These are phyloP conservation scores for Gnatocerus cornutus DNA, from an alignment of 2,888 invertebrate species.

Conservation along the genomic window DNA sequence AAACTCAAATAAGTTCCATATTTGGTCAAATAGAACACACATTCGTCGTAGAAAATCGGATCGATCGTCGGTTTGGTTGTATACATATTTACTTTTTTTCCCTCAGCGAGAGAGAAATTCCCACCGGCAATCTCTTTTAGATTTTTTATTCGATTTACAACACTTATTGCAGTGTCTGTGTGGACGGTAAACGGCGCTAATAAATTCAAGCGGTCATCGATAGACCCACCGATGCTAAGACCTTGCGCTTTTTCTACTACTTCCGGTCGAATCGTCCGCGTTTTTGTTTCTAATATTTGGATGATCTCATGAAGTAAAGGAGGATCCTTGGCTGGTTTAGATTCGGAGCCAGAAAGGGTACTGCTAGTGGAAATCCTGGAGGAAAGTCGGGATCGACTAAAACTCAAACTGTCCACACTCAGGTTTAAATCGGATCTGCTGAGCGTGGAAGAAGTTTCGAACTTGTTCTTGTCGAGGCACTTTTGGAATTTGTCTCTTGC, in stretches of 20 bases:
- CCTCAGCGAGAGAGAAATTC: constrained; percentile 59
- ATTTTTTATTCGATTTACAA: constrained; percentile 70
- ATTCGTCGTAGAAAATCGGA: constrained; percentile 82
- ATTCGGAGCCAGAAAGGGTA: constrained; percentile 64
- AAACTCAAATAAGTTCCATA: constrained; percentile 86
- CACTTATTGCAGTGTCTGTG: constrained; percentile 72
- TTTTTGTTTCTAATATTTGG: constrained; percentile 78
- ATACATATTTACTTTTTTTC: constrained; percentile 40
- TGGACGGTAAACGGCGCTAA: background rate
- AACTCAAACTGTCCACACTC: constrained; percentile 51
- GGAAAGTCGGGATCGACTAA: constrained; percentile 45
- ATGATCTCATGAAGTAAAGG: constrained; percentile 82
- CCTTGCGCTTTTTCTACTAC: constrained; percentile 71
- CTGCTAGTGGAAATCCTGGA: constrained; percentile 53
- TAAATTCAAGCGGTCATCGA: constrained; percentile 58
- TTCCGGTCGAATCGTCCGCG: constrained; percentile 73
- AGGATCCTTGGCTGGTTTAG: constrained; percentile 77
- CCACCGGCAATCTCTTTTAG: constrained; percentile 70
- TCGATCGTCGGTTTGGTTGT: constrained; percentile 67
- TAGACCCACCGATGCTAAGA: constrained; percentile 57
- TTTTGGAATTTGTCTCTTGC: constrained; percentile 84
- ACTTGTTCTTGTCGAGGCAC: constrained; percentile 71
- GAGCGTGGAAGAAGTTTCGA: constrained; percentile 50
- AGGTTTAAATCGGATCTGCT: constrained; percentile 57
- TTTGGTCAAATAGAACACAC: constrained; percentile 84